Conservation (phyloP, 2,797 vertebrate genomes). For the Poeciliopsis gracilis region DNA sequence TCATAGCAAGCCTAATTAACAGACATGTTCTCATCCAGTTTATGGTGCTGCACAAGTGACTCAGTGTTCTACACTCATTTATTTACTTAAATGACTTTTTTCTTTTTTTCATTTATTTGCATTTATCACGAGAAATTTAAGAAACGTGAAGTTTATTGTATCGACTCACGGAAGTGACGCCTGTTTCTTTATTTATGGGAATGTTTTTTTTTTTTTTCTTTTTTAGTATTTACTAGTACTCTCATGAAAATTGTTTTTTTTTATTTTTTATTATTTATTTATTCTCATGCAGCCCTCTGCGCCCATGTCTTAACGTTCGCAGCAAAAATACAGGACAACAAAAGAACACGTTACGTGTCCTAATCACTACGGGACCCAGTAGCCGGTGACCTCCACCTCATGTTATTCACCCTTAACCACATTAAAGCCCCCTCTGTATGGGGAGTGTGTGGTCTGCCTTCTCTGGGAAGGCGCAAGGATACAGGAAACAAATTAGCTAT, state of each 20-base stretch:
- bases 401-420: constrained; percentile 68
- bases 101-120: background rate
- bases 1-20: background rate
- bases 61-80: background rate
- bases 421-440: constrained; percentile 76
- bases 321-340: background rate
- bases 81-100: background rate
- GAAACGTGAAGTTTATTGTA: background rate
- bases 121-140: background rate
- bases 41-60: background rate
- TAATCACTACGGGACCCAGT: constrained; percentile 46
- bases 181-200: background rate
- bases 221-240: background rate
- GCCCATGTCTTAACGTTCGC: background rate
- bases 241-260: background rate
- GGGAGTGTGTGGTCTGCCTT: constrained; percentile 82
- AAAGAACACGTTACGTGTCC: background rate
- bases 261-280: background rate
- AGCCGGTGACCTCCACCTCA: constrained; percentile 69
- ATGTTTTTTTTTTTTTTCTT: background rate
- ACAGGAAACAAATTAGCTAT: constrained; percentile 86
- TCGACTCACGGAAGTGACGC: background rate
- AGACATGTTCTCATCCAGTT: background rate
- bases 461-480: constrained; percentile 75
- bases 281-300: background rate